Base-by-base conservation (phyloP, 2,888 invertebrate species). In the Amblyjoppa fuscipennis region DNA sequence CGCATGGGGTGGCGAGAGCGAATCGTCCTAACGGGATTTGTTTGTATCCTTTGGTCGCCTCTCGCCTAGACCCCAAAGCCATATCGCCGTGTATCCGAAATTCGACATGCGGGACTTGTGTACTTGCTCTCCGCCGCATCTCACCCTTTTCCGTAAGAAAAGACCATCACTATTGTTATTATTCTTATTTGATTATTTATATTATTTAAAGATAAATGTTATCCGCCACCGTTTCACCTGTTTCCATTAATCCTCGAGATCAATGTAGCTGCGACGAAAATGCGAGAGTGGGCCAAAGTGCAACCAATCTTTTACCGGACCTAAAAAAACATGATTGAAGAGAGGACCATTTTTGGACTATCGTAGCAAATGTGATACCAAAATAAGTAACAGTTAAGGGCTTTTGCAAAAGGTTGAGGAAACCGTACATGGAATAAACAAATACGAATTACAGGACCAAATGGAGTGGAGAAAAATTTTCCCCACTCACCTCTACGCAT, bases 1-100 rank as follows among this genome's bases (percentile, higher is more conserved):
- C 88, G 74, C 4, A 49, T 1, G 11, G 11, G 41, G 45, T 3
- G 45, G 41, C 83, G 49, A 74, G 71, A 13, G 56, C 71, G 38
- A 81, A 83, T 16, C 84, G 45, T 73, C 86, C 90, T 91, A 91
- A 92, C 90, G 88, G 90, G 92, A 91, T 92, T 92, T 91, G 90
- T 89, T 89, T 88, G 90, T 90, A 87, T 89, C 89, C 88, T 78
- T 64, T 74, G 83, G 41, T 51, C 81, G 59, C 56, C n/a, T 34
- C 61, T 34, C 61, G 74, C 45, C 73, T n/a, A 78, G 88, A 87
- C 87, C 81, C 80, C 77, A 81, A 85, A 83, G 66, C 70, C 16
- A 49, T 49, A 68, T 80, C 70, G 56, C 41, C 66, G 81, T 70
- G 49, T 11, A 70, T 71, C 53, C 45, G 53, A 73, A 81, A 84